Evolutionary conservation across 2,113 vertebrate genomes (phyloP), one percentile per base, ranked within the genome.

Genomic region (Mystacornis crossleyi): DNA sequence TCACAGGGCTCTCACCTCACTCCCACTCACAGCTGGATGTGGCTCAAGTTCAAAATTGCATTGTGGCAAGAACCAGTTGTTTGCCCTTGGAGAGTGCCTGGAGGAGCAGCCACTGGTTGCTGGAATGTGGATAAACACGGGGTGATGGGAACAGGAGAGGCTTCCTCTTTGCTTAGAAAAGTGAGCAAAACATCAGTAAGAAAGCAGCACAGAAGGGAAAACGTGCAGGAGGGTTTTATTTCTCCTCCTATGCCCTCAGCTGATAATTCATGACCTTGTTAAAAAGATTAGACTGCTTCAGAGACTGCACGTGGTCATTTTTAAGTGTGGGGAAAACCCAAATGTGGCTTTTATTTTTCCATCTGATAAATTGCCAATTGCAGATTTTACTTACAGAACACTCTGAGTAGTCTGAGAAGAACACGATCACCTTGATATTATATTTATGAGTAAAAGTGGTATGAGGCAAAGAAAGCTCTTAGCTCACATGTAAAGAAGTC

Each of bases 121-220:
- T 95, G 96, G 93, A 95, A 90, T 97, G 83, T 94, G 97, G 91
- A 70, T 95, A 97, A 98, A 97, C 93, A 96, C 24, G 10, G 81
- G 87, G 71, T 96, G 93, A 84, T 10, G 69, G 97, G 97, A 97
- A 97, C 95, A 95, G 96, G 96, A 93, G 97, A 97, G 94, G 95
- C 94, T 98, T 98, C 97, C 96, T 97, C 58, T 97, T 97, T 97
- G 97, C 97, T 98, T 98, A 95, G 97, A 98, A 98, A 98, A 97
- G 95, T 92, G 95, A 98, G 93, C 86, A 97, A 97, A 98, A 97
- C 96, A 97, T 97, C 28, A 31, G 85, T 88, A 47, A 95, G 93
- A 95, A 94, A 51, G 58, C 55, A 92, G 38, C 19, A 4, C 72
- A 34, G 94, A 91, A 95, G 87, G 80, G 95, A 97, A 98, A 98